Base-by-base conservation (phyloP, 2,888 invertebrate genomes). In the Phortica okadai region DNA sequence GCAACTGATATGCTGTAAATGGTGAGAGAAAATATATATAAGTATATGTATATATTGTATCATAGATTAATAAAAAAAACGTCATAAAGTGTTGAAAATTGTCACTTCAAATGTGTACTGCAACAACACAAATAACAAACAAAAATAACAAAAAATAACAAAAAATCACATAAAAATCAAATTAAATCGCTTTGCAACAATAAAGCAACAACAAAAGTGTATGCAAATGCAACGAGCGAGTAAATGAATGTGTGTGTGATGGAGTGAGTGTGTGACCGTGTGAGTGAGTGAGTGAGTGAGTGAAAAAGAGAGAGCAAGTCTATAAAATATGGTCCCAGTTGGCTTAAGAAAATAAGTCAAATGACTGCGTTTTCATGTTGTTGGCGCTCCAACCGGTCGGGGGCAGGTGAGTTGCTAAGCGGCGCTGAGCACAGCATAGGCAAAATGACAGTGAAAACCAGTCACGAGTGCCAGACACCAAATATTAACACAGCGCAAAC, bases 1-100 rank as follows among this genome's bases (percentile, higher is more conserved):
- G 85, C 94, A 92, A 82, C 92, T 89, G 78, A 92, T 91, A 84
- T 92, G 90, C 95, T 95, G 91, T 25, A 92, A 91, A 82, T 73
- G 45, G 59, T 42, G 56, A 50, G 50, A 50, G 6, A 50, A 11
- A 50, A 50, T 11, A 50, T 8, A 50, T 5, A 50, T 8, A 45
- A 10, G 7, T 10, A 45, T 6, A 45, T 6, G 10, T 45, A 5
- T 8, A 50, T 2, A 5, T 8, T 50, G 50, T 11, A 50, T 11
- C 2, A 42, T 3, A 54, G 25, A 42, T 2, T 16, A 41, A 3
- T 42, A 56, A 8, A 7, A 41, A 7, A 41, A 66, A 66, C 14
- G 16, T 66, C n/a, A 66, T 66, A 8, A 66, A 33, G 11, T 70
- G 70, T 41, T 70, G n/a, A 70, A 50, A 50, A 50, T 50, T 50